These are phyloP conservation scores for Gryllus bimaculatus DNA, from an alignment of 1,140 invertebrate species.

Conservation along the genomic window DNA sequence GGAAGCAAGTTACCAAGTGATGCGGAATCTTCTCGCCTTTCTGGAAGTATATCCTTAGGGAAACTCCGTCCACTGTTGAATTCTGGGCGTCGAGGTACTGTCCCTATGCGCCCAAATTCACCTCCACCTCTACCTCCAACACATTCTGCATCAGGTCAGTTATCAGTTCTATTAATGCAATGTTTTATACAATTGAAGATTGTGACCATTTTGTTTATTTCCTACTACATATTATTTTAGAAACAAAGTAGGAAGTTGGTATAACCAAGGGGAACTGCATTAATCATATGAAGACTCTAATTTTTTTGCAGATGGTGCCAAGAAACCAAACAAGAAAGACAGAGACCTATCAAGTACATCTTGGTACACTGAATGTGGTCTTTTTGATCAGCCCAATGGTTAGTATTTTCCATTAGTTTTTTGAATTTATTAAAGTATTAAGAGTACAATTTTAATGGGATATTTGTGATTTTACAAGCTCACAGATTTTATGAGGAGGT, in stretches of 20 bases:
- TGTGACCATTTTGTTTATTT: too few relatives aligned
- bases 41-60: too few relatives aligned
- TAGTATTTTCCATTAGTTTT: not conserved
- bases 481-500: not conserved
- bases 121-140: slow-evolving; percentile 16
- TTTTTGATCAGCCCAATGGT: slow-evolving; percentile 14
- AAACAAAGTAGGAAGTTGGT: too few relatives aligned
- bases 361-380: slow-evolving; percentile 21
- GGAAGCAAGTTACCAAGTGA: too few relatives aligned
- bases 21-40: too few relatives aligned
- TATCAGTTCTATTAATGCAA: too few relatives aligned
- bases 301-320: slow-evolving; percentile 10
- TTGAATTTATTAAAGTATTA: too few relatives aligned
- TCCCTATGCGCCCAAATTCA: slow-evolving; percentile 4
- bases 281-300: too few relatives aligned
- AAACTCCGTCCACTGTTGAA: not conserved
- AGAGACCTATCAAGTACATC: slow-evolving; percentile 7
- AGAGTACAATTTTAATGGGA: too few relatives aligned
- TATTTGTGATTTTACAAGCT: not conserved
- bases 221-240: too few relatives aligned
- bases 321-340: slow-evolving; percentile 6
- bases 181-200: too few relatives aligned
- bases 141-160: not conserved
- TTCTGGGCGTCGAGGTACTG: slow-evolving; percentile 6
- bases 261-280: too few relatives aligned